Conservation (phyloP, 1,140 invertebrate species). For the Trichomalopsis sarcophagae region DNA sequence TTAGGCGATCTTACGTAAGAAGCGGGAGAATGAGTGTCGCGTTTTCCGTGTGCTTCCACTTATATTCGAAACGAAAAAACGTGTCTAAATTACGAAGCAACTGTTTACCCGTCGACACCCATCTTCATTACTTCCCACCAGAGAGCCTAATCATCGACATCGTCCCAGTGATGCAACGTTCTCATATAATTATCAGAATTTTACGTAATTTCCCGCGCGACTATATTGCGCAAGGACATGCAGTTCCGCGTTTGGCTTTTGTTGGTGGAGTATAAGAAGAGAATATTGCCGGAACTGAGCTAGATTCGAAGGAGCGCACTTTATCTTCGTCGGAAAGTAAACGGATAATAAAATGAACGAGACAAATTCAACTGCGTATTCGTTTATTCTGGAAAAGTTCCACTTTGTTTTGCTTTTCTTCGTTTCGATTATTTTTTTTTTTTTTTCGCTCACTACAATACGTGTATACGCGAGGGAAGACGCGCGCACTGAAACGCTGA, state of each 20-base stretch:
- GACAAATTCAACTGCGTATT: constrained; percentile 31
- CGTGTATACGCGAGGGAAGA: constrained; percentile 1
- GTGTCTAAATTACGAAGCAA: not conserved
- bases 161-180: constrained; percentile 21
- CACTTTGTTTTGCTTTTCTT: constrained; percentile 24
- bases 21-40: too few species aligned
- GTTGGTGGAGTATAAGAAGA: not conserved
- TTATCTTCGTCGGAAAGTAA: not conserved
- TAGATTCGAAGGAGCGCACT: not conserved
- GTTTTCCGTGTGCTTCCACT: not conserved
- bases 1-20: not conserved
- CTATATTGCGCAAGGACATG: constrained; percentile 14
- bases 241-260: constrained; percentile 18
- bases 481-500: constrained; percentile 1
- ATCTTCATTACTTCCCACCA: too few species aligned
- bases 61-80: not conserved
- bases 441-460: constrained; percentile 11
- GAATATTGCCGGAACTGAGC: not conserved
- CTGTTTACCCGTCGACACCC: too few species aligned
- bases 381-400: constrained; percentile 48
- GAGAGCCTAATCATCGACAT: not conserved
- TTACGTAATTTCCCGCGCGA: constrained; percentile 36
- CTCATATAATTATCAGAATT: constrained; percentile 36
- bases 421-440: constrained; percentile 16
- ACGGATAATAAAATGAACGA: constrained; percentile 26